These are phyloP conservation scores for Trilocha varians DNA, from an alignment of 2,888 invertebrate genomes.

Conservation along the genomic window DNA sequence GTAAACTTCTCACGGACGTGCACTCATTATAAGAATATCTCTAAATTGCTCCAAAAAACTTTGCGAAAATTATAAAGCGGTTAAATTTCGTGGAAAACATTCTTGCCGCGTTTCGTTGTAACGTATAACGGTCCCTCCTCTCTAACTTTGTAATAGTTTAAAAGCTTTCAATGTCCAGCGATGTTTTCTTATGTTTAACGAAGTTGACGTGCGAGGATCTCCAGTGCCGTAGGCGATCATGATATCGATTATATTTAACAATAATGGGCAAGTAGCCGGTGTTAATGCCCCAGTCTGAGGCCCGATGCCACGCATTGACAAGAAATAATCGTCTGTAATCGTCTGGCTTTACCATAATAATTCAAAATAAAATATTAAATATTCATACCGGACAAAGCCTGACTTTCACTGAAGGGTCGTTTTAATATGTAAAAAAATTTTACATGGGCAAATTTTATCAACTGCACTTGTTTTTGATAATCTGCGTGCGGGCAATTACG, in stretches of 20 bases:
- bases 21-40: conserved; percentile 53
- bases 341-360: conserved; percentile 45
- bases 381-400: conserved; percentile 44
- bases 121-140: too few relatives aligned
- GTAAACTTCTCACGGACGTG: conserved; percentile 66
- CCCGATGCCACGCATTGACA: conserved; percentile 44
- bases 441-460: conserved; percentile 72
- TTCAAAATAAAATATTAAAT: conserved; percentile 53
- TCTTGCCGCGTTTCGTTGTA: conserved; percentile 31
- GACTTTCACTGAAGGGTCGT: conserved; percentile 60
- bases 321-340: conserved; percentile 50
- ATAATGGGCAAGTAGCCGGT: conserved; percentile 26
- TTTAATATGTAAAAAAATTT: conserved; percentile 63
- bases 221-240: conserved; percentile 33
- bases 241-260: conserved; percentile 30
- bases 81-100: conserved; percentile 36
- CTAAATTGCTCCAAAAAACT: conserved; percentile 53
- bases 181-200: background rate
- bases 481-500: conserved; percentile 66
- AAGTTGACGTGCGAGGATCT: conserved; percentile 31
- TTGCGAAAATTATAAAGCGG: conserved; percentile 43
- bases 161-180: background rate
- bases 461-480: conserved; percentile 71
- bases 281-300: conserved; percentile 18
- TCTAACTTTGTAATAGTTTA: background rate